Evolutionary conservation across 2,797 vertebrate genomes (phyloP).

Genomic region (Ptychadena robeensis): DNA sequence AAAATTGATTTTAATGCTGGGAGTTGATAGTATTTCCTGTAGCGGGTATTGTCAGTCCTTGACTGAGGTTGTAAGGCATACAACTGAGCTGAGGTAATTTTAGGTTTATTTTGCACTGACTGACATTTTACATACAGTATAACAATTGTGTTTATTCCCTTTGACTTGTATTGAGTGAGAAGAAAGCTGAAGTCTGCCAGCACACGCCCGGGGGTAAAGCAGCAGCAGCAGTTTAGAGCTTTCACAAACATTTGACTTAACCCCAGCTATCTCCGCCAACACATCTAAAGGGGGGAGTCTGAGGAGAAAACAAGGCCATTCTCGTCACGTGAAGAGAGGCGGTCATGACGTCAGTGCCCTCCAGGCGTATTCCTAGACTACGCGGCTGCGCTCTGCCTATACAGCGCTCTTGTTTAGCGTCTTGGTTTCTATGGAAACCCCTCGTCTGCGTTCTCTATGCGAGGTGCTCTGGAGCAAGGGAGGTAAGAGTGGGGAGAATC

Average conservation of each 20-base stretch:
- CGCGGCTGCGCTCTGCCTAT: not conserved
- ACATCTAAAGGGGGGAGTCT: not conserved
- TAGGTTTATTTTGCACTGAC: too few species aligned
- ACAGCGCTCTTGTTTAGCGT: slow-evolving; percentile 7
- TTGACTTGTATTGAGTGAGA: too few species aligned
- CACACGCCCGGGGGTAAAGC: too few species aligned
- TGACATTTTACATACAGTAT: too few species aligned
- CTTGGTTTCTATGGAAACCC: slow-evolving; percentile 16
- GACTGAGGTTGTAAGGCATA: too few species aligned
- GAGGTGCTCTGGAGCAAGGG: not conserved
- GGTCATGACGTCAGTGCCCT: not conserved
- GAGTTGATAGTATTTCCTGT: too few species aligned
- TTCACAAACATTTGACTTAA: not conserved
- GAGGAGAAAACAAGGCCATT: not conserved
- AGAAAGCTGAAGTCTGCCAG: too few species aligned
- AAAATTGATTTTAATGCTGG: too few species aligned
- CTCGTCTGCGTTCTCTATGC: not conserved
- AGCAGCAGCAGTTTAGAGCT: too few species aligned
- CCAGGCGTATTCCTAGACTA: not conserved
- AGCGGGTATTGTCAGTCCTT: too few species aligned
- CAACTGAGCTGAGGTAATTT: too few species aligned
- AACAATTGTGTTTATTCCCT: too few species aligned
- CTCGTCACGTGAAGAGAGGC: not conserved
- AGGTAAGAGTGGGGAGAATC: not conserved
- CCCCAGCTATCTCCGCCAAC: not conserved